phyloP scores from a whole-genome alignment of 2,113 vertebrate species.

The Anoplopoma fimbria region DNA sequence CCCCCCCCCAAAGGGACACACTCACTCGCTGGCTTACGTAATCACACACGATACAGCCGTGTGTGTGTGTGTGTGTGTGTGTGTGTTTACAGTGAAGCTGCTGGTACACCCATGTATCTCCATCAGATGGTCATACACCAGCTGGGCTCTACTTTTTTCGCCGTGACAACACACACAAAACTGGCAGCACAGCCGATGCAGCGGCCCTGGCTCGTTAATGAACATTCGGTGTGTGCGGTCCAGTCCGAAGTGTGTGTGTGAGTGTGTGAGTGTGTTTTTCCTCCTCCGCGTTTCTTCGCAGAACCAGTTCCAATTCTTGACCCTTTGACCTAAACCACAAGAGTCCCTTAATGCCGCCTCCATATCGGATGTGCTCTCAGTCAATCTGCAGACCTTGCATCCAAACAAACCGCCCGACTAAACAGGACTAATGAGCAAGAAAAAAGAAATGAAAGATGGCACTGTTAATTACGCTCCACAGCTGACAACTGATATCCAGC shows the following conservation, averaged over 20 bases:
- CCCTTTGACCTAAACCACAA: neutral
- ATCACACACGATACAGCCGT: conserved; percentile 51
- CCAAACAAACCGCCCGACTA: conserved; percentile 24
- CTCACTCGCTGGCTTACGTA: conserved; percentile 52
- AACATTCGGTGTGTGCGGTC: conserved; percentile 13
- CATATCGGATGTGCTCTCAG: neutral
- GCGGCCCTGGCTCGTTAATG: conserved; percentile 45
- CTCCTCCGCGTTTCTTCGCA: conserved; percentile 3
- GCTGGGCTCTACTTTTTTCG: conserved; percentile 53
- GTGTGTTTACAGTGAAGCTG: conserved; percentile 56
- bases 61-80: conserved; percentile 35
- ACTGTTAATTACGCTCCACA: conserved; percentile 22
- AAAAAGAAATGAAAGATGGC: conserved; percentile 15
- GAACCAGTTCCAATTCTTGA: neutral
- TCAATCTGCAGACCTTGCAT: conserved; percentile 15
- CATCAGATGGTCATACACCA: conserved; percentile 69
- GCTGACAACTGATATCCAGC: conserved; percentile 48
- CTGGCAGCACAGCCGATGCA: conserved; percentile 39
- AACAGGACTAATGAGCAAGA: conserved; percentile 37
- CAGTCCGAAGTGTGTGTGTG: neutral
- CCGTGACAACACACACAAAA: conserved; percentile 61
- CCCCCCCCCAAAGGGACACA: conserved; percentile 57
- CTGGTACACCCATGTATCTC: conserved; percentile 58
- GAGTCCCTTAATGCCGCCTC: neutral
- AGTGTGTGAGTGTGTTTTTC: neutral